Conservation (phyloP, 2,888 invertebrate genomes). For the Camponotus fellah region DNA sequence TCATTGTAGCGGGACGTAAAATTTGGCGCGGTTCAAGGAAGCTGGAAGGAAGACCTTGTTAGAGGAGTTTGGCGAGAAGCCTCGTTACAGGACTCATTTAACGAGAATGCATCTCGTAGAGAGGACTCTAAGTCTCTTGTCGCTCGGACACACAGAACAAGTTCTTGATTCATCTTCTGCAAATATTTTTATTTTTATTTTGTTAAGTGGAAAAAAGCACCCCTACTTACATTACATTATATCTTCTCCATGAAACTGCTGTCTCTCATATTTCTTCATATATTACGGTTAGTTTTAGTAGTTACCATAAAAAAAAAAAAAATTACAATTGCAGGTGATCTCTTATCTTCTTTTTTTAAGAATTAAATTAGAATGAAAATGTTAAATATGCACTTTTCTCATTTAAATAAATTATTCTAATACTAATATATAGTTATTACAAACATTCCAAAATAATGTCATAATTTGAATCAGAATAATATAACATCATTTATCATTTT, state of each 20-base stretch:
- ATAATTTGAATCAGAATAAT: no score
- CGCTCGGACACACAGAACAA: constrained; percentile 2
- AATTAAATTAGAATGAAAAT: not conserved
- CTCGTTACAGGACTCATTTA: constrained; percentile 43
- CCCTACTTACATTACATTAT: not conserved
- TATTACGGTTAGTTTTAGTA: not conserved
- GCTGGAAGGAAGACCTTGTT: constrained; percentile 20
- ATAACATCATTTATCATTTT: no score
- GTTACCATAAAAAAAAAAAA: not conserved
- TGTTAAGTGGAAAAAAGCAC: not conserved
- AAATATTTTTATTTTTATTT: not conserved
- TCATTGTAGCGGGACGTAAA: constrained; percentile 26
- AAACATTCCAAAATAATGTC: no score
- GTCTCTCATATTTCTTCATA: not conserved
- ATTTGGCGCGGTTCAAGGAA: constrained; percentile 44
- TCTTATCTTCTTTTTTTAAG: not conserved
- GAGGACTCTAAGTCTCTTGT: constrained; percentile 21
- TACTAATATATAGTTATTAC: not conserved
- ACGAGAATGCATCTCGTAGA: constrained; percentile 29
- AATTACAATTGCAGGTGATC: not conserved
- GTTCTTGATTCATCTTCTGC: constrained; percentile 18
- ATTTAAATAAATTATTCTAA: not conserved
- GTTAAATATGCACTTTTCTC: not conserved
- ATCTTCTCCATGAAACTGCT: not conserved
- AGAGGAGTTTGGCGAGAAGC: constrained; percentile 41